These are phyloP conservation scores for Hydractinia symbiolongicarpus DNA, from an alignment of 30 jellyfish, hydroid and myxozoan genomes.

Conservation along the genomic window DNA sequence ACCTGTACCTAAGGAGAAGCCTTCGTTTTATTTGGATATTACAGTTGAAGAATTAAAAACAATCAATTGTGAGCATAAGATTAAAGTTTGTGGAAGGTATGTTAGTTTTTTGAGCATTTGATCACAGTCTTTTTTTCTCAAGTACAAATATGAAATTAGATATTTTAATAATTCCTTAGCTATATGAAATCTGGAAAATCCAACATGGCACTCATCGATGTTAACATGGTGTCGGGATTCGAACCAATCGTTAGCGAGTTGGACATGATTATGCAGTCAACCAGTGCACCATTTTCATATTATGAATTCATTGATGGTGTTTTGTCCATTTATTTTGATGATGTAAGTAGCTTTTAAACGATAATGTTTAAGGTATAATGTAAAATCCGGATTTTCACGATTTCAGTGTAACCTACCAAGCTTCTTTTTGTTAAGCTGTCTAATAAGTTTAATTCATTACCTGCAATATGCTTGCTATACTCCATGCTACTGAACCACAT, in stretches of 20 bases:
- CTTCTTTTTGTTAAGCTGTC: too few relatives aligned
- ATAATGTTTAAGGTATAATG: neutral
- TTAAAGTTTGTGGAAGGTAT: constrained; percentile 14
- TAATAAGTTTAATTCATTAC: too few relatives aligned
- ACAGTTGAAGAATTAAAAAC: neutral
- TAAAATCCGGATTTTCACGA: too few relatives aligned
- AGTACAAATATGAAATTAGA: neutral
- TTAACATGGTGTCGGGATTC: constrained; percentile 75
- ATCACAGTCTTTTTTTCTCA: neutral
- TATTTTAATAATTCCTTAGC: neutral
- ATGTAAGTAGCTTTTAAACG: neutral
- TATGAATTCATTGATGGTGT: constrained; percentile 17
- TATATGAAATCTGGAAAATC: constrained; percentile 51
- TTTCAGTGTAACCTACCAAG: too few relatives aligned
- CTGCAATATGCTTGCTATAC: too few relatives aligned
- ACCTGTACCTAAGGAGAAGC: neutral
- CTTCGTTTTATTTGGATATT: neutral
- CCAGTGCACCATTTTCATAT: neutral
- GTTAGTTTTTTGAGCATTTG: neutral
- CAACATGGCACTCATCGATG: constrained; percentile 81
- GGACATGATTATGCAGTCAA: constrained; percentile 21
- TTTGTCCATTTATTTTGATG: constrained; percentile 14
- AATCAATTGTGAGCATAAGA: constrained; percentile 1
- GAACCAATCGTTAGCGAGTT: constrained; percentile 44
- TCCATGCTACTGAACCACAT: too few relatives aligned